Evolutionary conservation across 2,797 vertebrate genomes (phyloP).

Genomic region (Danionella dracula): DNA sequence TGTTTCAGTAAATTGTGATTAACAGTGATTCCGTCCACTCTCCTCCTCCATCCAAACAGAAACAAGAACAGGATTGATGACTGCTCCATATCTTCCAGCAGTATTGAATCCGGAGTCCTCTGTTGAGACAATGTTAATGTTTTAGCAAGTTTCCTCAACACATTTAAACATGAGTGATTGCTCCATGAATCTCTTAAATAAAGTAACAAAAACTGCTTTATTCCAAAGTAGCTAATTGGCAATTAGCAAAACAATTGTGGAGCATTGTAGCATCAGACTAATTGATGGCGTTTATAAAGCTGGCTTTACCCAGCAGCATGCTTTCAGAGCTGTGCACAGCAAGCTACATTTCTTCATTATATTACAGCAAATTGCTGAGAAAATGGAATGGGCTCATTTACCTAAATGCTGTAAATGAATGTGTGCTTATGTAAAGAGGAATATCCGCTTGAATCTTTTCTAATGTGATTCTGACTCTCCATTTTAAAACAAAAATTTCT

Average conservation of each 20-base stretch:
- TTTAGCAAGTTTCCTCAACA: slow-evolving; percentile 44
- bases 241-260: slow-evolving; percentile 58
- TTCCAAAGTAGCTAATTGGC: slow-evolving; percentile 59
- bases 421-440: no score
- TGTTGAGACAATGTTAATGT: slow-evolving; percentile 34
- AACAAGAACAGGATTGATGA: background rate
- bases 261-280: slow-evolving; percentile 48
- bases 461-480: no score
- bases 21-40: slow-evolving; percentile 14
- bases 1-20: slow-evolving; percentile 27
- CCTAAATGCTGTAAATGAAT: slow-evolving; percentile 58
- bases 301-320: slow-evolving; percentile 47
- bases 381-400: slow-evolving; percentile 59
- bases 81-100: background rate
- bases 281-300: slow-evolving; percentile 59
- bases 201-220: slow-evolving; percentile 48
- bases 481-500: no score
- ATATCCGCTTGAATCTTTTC: no score
- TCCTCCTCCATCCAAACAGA: slow-evolving; percentile 6
- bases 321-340: slow-evolving; percentile 57
- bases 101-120: slow-evolving; percentile 21
- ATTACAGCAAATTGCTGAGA: slow-evolving; percentile 61
- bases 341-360: slow-evolving; percentile 61
- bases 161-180: slow-evolving; percentile 43
- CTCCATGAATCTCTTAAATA: slow-evolving; percentile 49